Evolutionary conservation across 2,888 invertebrate species (phyloP), one percentile per base, ranked within the genome.

Genomic region (Ornithoptera alexandrae): DNA sequence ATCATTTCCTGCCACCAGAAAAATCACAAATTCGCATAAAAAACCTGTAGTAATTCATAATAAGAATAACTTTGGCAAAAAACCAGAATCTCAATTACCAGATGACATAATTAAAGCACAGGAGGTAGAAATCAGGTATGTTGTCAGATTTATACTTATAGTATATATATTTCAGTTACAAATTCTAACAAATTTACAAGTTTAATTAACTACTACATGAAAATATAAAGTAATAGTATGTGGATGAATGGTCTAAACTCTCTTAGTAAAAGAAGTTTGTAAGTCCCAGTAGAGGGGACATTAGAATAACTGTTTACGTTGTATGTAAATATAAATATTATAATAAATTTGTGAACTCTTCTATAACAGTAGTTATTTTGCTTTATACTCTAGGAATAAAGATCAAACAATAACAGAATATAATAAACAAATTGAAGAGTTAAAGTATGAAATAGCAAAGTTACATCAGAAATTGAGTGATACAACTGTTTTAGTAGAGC

Each of bases 91-190:
- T 72, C 82, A 83, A 78, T 72, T 78, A 62, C 80, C 82, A 67
- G 82, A 84, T 75, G 91, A 92, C 75, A 74, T 90, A 61, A 82
- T 91, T 62, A 88, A 88, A 77, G 83, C 87, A 50, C 91, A 91
- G 75, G 88, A 91, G 79, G 90, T 88, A 63, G 92, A 92, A 86
- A 90, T 92, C 73, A 86, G 90, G 92, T 91, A 83, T 53, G 0
- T 22, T 57, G 20, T 18, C 12, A 20, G 50, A 17, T 50, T 50
- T 50, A 50, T 50, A 17, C 17, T 39, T 39, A 39, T 39, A 39
- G 10, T 10, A 39, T 39, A 39, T 7, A 10, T 39, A 39, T 39
- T 39, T 39, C 39, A 10, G 10, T 1, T 39, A 39, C 4, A 39
- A 39, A 39, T 39, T 5, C 4, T 39, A 39, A 39, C 8, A 39